A percentile compares a stretch with the other conserved stretches of the same genome.
Conservation (phyloP, 2,888 invertebrate genomes). For the Papilio demoleus region DNA sequence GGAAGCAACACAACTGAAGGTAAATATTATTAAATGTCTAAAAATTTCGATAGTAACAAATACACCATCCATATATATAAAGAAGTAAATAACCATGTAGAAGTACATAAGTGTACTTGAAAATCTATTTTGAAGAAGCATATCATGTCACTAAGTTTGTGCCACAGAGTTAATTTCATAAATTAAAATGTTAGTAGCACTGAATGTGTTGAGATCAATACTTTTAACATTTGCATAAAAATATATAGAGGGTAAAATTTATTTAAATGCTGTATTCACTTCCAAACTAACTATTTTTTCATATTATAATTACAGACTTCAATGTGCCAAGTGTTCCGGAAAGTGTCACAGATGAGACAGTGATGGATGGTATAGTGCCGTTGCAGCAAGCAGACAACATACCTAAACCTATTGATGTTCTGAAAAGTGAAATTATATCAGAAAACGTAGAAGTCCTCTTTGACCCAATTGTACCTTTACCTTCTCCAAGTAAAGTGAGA, state of each 20-base stretch:
- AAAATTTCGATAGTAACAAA: too few relatives aligned
- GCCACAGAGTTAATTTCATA: too few relatives aligned
- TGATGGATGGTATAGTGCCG: slow-evolving; percentile 76
- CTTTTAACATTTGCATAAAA: too few relatives aligned
- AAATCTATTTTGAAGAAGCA: too few relatives aligned
- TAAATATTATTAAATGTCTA: slow-evolving; percentile 44
- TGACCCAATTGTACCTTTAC: slow-evolving; percentile 80
- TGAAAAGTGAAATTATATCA: slow-evolving; percentile 76
- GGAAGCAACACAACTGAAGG: slow-evolving; percentile 57
- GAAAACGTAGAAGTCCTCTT: slow-evolving; percentile 76
- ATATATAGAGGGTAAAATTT: too few relatives aligned
- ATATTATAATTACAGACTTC: slow-evolving; percentile 55
- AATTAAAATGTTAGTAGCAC: too few relatives aligned
- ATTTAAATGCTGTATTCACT: too few relatives aligned
- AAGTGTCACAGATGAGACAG: slow-evolving; percentile 59
- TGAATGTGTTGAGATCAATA: too few relatives aligned
- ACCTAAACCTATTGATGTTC: slow-evolving; percentile 66
- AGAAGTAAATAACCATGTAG: too few relatives aligned
- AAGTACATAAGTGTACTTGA: too few relatives aligned
- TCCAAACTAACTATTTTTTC: neutral
- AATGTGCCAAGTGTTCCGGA: slow-evolving; percentile 67
- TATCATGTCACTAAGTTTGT: too few relatives aligned
- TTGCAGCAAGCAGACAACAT: slow-evolving; percentile 57
- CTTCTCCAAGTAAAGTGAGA: slow-evolving; percentile 85
- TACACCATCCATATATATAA: too few relatives aligned